Evolutionary conservation across 2,888 invertebrate genomes (phyloP), one percentile per base, ranked within the genome.

Genomic region (Andrena trimmerana): DNA sequence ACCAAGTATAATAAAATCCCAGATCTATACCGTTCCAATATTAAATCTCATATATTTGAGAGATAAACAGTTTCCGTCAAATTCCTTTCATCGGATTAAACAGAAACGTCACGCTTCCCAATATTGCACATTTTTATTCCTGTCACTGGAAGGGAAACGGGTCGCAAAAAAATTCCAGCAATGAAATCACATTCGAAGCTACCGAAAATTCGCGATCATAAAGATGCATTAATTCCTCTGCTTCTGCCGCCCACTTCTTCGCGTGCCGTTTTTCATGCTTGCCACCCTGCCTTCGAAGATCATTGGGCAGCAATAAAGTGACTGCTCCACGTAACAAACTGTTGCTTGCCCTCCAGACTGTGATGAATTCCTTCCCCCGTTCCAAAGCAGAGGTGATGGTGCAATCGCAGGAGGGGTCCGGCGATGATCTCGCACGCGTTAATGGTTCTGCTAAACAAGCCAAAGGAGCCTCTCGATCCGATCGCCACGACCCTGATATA

Each of bases 401-500:
- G 48, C 66, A 33, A 72, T 78, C 59, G 48, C 29, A 48, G 52
- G 59, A 31, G 77, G 71, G 75, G 65, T 67, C 29, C 31, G 20
- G 10, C 8, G 27, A 67, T n/a, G 27, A 57, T 65, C 59, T 29
- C 42, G 20, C 24, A 27, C 72, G 81, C 73, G 80, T 80, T 79
- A 70, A 82, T 81, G 68, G 72, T 59, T 27, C 50, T 52, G 63
- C 63, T 68, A 50, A 81, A 73, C 78, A 63, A 50, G 52, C 76
- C 60, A 50, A 81, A 83, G 63, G 68, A 62, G 68, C 48, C 71
- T 52, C 76, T 69, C 36, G 72, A 70, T 71, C 29, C 54, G 65
- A 81, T 73, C 76, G 50, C 73, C 65, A 36, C 57, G 76, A 27
- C 42, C 48, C 81, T 75, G 77, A 77, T 81, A 83, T 77, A 81